phyloP scores from a whole-genome alignment of 2,113 vertebrate genomes.

The Sisor rabdophorus region DNA sequence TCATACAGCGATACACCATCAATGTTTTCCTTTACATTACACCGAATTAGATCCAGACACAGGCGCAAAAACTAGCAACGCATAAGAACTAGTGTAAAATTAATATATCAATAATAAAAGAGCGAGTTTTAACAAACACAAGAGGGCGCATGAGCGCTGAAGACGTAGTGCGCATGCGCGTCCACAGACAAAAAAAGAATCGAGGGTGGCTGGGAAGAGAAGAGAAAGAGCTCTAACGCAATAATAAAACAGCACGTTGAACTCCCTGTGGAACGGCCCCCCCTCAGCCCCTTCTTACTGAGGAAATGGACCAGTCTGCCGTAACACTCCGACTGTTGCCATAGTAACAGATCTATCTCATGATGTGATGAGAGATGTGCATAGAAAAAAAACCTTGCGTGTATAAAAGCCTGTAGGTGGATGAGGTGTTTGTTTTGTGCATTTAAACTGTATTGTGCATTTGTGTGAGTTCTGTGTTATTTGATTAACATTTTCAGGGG shows the following conservation, averaged over 20 bases:
- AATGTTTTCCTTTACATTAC: not conserved
- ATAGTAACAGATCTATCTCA: slow-evolving; percentile 42
- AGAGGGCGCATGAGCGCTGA: slow-evolving; percentile 44
- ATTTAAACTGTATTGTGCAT: no score
- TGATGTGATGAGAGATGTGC: slow-evolving; percentile 4
- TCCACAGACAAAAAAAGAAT: not conserved
- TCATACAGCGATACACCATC: not conserved
- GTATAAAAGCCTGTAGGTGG: slow-evolving; percentile 15
- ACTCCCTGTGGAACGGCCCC: slow-evolving; percentile 5
- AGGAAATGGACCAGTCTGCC: slow-evolving; percentile 38
- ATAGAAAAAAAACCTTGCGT: not conserved
- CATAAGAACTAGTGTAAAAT: no score
- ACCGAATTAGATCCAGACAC: not conserved
- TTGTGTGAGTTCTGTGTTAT: no score
- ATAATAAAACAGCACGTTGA: slow-evolving; percentile 3
- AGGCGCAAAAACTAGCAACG: not conserved
- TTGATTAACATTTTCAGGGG: no score
- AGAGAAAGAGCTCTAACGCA: not conserved
- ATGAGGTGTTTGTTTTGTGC: not conserved
- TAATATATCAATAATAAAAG: not conserved
- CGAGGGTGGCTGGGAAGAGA: not conserved
- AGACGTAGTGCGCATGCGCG: slow-evolving; percentile 9
- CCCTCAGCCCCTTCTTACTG: slow-evolving; percentile 2
- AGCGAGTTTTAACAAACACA: not conserved
- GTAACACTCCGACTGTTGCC: slow-evolving; percentile 38